These are phyloP conservation scores for Mustela erminea DNA, from an alignment of 2,797 vertebrate species.

Conservation along the genomic window DNA sequence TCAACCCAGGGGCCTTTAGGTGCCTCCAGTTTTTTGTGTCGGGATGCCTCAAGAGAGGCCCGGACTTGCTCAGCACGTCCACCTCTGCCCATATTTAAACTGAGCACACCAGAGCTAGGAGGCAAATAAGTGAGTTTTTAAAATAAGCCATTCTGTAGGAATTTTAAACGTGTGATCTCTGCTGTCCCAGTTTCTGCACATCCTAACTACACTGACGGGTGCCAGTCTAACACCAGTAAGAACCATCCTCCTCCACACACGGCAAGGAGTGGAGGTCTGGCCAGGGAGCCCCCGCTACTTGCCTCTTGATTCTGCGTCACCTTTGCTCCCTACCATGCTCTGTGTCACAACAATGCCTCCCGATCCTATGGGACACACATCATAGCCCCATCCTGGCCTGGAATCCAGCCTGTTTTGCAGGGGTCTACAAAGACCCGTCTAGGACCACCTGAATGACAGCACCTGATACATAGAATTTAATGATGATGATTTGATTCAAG, in stretches of 20 bases:
- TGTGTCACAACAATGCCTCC: neutral
- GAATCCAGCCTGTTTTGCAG: rapidly evolving
- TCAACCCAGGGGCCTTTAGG: neutral
- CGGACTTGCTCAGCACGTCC: neutral
- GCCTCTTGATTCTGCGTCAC: neutral
- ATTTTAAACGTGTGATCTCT: neutral
- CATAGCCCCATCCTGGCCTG: too few species aligned
- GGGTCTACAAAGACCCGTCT: neutral
- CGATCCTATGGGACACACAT: rapidly evolving
- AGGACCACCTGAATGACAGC: neutral
- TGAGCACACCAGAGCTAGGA: neutral
- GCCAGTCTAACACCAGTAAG: neutral
- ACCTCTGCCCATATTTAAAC: neutral
- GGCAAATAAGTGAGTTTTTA: neutral
- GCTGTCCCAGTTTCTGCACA: neutral
- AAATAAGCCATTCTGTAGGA: neutral
- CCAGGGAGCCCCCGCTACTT: too few species aligned
- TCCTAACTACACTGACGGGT: neutral
- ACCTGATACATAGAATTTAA: neutral
- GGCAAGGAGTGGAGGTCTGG: rapidly evolving
- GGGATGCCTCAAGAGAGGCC: neutral
- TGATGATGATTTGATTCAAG: neutral
- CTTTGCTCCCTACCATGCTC: neutral
- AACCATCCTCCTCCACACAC: neutral
- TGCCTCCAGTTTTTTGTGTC: neutral